Conservation (phyloP, 1,140 invertebrate genomes). For the Lordiphosa mommai region DNA sequence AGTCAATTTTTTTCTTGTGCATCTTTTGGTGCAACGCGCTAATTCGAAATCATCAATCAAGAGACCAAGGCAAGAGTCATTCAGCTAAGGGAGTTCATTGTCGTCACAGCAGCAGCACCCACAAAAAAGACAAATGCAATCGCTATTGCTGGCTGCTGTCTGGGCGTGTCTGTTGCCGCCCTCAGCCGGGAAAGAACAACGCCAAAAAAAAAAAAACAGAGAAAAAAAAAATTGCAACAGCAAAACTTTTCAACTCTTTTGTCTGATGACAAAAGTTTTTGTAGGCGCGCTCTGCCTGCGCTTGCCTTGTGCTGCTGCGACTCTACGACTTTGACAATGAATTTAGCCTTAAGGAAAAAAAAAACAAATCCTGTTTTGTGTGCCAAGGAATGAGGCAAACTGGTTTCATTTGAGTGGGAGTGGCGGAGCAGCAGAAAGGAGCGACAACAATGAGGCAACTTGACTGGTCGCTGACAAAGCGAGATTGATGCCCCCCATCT, state of each 20-base stretch:
- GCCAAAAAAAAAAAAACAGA: slow-evolving; percentile 7
- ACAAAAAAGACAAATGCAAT: slow-evolving; percentile 64
- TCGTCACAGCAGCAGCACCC: slow-evolving; percentile 3
- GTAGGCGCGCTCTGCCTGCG: slow-evolving; percentile 43
- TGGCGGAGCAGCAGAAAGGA: slow-evolving; percentile 28
- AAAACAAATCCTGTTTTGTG: slow-evolving; percentile 61
- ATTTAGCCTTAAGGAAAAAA: slow-evolving; percentile 62
- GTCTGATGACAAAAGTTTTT: slow-evolving; percentile 75
- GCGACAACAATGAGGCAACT: slow-evolving; percentile 61
- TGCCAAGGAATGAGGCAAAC: slow-evolving; percentile 50
- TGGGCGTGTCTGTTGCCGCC: slow-evolving; percentile 42
- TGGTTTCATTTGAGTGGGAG: slow-evolving; percentile 63
- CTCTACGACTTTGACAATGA: slow-evolving; percentile 72
- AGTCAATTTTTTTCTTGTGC: slow-evolving; percentile 35
- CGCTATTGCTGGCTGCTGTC: slow-evolving; percentile 22
- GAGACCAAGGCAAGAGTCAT: slow-evolving; percentile 39
- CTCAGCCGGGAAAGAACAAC: background rate
- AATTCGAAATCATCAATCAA: slow-evolving; percentile 74
- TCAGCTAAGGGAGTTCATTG: slow-evolving; percentile 43
- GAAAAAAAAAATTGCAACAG: slow-evolving; percentile 11
- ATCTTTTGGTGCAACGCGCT: slow-evolving; percentile 51
- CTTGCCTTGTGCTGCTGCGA: slow-evolving; percentile 19
- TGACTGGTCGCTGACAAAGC: slow-evolving; percentile 68
- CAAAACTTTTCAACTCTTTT: slow-evolving; percentile 71
- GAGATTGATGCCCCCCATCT: slow-evolving; percentile 63